Base-by-base conservation (phyloP, 2,113 vertebrate species). In the Forbesichthys agassizii region DNA sequence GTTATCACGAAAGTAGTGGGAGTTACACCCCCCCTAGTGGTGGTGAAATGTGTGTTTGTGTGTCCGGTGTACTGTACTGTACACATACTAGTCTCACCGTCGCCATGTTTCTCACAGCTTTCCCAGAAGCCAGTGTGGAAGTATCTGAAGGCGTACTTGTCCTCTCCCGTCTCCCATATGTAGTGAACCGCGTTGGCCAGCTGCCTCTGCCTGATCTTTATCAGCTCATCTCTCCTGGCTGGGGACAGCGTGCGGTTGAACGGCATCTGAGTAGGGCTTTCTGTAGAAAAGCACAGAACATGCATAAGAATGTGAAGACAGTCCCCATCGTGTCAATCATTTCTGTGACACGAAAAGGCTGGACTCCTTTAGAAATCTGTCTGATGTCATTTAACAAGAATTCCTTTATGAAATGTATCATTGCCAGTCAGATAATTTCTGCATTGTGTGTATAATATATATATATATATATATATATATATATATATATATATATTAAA, bases 41-140 rank as follows among this genome's bases (percentile, higher is more conserved):
- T 52, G 13, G 2, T 46, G 20, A 59, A 59, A 12, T 36, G 9
- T 14, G 10, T 66, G 18, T 51, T 33, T 16, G 12, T 64, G 63
- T 64, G 20, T 52, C 3, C 16, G 12, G 16, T n/a, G 9, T 16
- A 48, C 1, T 0, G 20, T 10, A 7, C 56, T 16, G 13, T 61
- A 68, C 49, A 20, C n/a, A 48, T 59, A 20, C 36, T 18, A 33
- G 1, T 58, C 84, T 88, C 78, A 94, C 93, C 94, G 63, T 93
- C 91, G 11, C 61, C 84, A 76, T 94, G 93, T 69, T 89, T 93
- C 83, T 95, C 94, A 73, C 94, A 95, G 64, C 93, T 94, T 57
- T 93, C 88, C 94, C 94, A 95, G 82, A 94, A 95, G 61, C 94
- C 94, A 0, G 93, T 94, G 87, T 94, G 94, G 74, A 95, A 95